These are phyloP conservation scores for Choreutis nemorana DNA, from an alignment of 2,888 invertebrate species.

Conservation along the genomic window DNA sequence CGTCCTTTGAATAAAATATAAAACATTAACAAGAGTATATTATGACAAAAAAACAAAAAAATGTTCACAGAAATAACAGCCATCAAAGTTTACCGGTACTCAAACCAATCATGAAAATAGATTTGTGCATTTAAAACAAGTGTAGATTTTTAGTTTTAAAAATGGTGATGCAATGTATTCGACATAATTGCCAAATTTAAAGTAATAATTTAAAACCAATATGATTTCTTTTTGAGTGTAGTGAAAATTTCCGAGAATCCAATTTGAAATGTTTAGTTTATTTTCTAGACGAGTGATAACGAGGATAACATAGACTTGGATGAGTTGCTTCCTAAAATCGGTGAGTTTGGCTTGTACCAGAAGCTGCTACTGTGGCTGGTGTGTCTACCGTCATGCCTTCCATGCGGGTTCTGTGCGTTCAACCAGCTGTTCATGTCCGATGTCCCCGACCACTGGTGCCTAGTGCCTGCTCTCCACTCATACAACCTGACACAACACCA, in stretches of 20 bases:
- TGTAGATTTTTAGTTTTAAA: too few species aligned
- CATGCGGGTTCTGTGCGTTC: constrained; percentile 91
- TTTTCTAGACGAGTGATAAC: constrained; percentile 28
- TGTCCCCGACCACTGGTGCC: constrained; percentile 87
- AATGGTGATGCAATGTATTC: too few species aligned
- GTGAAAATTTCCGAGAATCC: too few species aligned
- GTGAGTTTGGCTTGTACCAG: constrained; percentile 91
- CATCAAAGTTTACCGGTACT: constrained; percentile 31
- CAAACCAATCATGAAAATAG: too few species aligned
- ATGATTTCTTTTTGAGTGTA: too few species aligned
- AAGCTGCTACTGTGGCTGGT: constrained; percentile 85
- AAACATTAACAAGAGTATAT: constrained; percentile 1
- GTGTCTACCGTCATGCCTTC: constrained; percentile 87
- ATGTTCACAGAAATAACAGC: constrained; percentile 21
- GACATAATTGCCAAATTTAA: too few species aligned
- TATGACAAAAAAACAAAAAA: constrained; percentile 30
- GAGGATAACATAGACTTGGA: constrained; percentile 77
- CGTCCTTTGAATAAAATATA: constrained; percentile 2
- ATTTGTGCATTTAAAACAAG: too few species aligned
- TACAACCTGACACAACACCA: constrained; percentile 62
- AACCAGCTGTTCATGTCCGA: constrained; percentile 94
- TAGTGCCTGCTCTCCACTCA: constrained; percentile 70
- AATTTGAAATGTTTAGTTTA: too few species aligned
- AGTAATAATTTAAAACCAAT: too few species aligned
- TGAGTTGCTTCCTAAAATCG: constrained; percentile 83